Evolutionary conservation across 2,888 invertebrate species (phyloP).

Genomic region (Eupithecia dodoneata): DNA sequence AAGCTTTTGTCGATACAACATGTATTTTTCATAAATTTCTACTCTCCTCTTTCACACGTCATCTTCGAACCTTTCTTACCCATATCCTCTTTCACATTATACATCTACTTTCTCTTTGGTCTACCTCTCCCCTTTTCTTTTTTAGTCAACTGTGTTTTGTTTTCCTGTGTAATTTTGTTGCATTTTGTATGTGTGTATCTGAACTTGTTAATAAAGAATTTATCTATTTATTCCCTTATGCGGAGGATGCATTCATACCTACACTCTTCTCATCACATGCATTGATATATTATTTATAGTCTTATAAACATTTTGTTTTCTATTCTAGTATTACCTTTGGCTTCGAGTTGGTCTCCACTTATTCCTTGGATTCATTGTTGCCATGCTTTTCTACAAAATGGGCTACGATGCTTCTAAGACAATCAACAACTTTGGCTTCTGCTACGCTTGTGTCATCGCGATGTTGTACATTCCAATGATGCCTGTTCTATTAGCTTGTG

Average conservation of each 20-base stretch:
- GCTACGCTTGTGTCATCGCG: constrained; percentile 90
- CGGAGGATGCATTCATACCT: neutral
- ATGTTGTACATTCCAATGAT: constrained; percentile 93
- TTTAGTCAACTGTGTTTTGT: too few species aligned
- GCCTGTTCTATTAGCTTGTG: constrained; percentile 91
- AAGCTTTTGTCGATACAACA: neutral
- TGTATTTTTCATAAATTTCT: too few species aligned
- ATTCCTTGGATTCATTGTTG: constrained; percentile 88
- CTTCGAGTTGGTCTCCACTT: constrained; percentile 88
- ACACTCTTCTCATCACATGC: neutral
- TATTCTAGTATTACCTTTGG: constrained; percentile 87
- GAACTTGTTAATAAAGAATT: too few species aligned
- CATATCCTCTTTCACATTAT: neutral
- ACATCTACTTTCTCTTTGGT: neutral
- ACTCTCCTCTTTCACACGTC: too few species aligned
- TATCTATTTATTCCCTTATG: neutral
- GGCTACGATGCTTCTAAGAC: constrained; percentile 93
- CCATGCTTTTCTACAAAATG: constrained; percentile 88
- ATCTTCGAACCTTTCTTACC: neutral
- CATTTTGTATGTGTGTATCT: too few species aligned
- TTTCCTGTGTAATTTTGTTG: too few species aligned
- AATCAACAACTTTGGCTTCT: constrained; percentile 93
- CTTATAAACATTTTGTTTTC: constrained; percentile 2
- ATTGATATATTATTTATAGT: neutral
- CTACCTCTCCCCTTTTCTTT: too few species aligned